Evolutionary conservation across 2,888 invertebrate genomes (phyloP).

Genomic region (Hyalella azteca): DNA sequence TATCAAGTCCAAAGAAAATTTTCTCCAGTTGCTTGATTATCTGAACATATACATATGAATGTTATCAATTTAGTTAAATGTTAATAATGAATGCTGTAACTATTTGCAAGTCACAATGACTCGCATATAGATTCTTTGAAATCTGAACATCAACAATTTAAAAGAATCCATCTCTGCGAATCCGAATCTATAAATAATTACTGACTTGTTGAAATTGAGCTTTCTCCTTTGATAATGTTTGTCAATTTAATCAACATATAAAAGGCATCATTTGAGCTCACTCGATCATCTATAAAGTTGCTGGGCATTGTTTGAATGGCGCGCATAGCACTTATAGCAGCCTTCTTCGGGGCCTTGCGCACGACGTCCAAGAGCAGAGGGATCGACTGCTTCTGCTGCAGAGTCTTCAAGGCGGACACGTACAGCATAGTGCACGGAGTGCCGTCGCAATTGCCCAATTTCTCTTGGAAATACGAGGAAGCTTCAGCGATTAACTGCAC

Average conservation of each 20-base stretch:
- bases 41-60: too few species aligned
- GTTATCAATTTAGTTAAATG: too few species aligned
- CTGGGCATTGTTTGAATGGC: slow-evolving; percentile 55
- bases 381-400: slow-evolving; percentile 70
- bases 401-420: slow-evolving; percentile 74
- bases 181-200: too few species aligned
- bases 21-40: slow-evolving; percentile 59
- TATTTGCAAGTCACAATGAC: too few species aligned
- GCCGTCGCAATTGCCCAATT: slow-evolving; percentile 67
- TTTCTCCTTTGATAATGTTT: too few species aligned
- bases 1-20: slow-evolving; percentile 63
- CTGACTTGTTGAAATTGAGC: too few species aligned
- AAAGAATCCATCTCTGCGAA: too few species aligned
- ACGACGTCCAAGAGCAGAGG: slow-evolving; percentile 69
- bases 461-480: slow-evolving; percentile 61
- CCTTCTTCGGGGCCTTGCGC: slow-evolving; percentile 54
- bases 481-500: slow-evolving; percentile 61
- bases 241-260: too few species aligned
- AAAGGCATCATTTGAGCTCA: too few species aligned
- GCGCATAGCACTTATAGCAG: slow-evolving; percentile 50
- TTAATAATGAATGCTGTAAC: too few species aligned
- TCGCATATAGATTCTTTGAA: too few species aligned
- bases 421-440: slow-evolving; percentile 70
- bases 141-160: too few species aligned
- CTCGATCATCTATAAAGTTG: slow-evolving; percentile 39